Percentiles rank a stretch among this genome's conserved stretches.
phyloP scores from a whole-genome alignment of 1,140 invertebrate species.

The Dreissena rostriformis region DNA sequence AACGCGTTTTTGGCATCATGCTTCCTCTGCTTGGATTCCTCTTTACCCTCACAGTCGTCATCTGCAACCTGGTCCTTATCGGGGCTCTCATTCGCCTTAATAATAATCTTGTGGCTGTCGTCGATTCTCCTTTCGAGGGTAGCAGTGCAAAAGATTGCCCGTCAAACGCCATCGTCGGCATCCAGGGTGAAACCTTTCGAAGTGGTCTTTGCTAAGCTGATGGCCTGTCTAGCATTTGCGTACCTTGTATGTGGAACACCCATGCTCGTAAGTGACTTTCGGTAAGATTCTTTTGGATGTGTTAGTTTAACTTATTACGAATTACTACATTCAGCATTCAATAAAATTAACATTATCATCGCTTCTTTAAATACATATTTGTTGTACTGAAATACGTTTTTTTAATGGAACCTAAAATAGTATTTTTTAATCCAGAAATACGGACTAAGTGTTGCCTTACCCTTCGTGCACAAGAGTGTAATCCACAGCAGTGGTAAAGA shows the following conservation, averaged over 20 bases:
- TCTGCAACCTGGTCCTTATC: constrained; percentile 16
- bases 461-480: too few species aligned
- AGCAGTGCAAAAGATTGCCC: neutral
- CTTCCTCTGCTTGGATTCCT: constrained; percentile 15
- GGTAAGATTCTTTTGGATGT: neutral
- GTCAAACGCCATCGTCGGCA: neutral
- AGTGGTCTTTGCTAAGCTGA: constrained; percentile 45
- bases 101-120: neutral
- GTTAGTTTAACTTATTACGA: too few species aligned
- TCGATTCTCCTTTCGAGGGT: too few species aligned
- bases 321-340: too few species aligned
- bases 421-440: too few species aligned
- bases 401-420: too few species aligned
- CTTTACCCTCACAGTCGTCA: constrained; percentile 4
- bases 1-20: constrained; percentile 15
- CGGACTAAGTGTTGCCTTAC: too few species aligned
- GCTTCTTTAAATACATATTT: too few species aligned
- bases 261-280: constrained; percentile 12
- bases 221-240: constrained; percentile 28
- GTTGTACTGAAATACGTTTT: too few species aligned
- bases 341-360: too few species aligned
- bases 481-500: too few species aligned
- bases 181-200: constrained; percentile 28
- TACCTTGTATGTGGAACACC: constrained; percentile 41
- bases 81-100: neutral